phyloP scores from a whole-genome alignment of 2,113 vertebrate genomes.

The Ammodytes marinus region DNA sequence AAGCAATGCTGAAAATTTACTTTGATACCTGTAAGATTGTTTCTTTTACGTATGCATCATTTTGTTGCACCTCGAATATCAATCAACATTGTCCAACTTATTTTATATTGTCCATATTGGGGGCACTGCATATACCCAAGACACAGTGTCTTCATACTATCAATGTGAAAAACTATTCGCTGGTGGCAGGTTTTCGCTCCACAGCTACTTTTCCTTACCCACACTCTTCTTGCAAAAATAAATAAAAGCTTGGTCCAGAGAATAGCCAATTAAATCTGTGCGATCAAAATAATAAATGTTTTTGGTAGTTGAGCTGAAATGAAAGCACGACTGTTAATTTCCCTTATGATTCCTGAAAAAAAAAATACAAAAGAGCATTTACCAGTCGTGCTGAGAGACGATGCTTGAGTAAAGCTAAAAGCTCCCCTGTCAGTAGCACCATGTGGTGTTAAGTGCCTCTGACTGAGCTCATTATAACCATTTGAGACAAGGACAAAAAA shows the following conservation, averaged over 20 bases:
- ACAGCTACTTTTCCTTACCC: neutral
- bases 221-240: conserved; percentile 11
- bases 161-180: neutral
- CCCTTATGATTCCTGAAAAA: conserved; percentile 21
- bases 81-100: neutral
- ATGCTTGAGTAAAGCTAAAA: conserved; percentile 37
- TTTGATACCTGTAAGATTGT: neutral
- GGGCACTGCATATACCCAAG: neutral
- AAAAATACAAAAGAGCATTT: conserved; percentile 44
- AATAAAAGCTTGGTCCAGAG: conserved; percentile 39
- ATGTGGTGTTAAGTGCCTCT: conserved; percentile 40
- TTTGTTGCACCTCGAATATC: neutral
- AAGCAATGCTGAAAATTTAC: neutral
- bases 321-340: conserved; percentile 60
- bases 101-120: neutral
- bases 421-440: conserved; percentile 30
- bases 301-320: conserved; percentile 52
- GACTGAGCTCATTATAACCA: conserved; percentile 33
- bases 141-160: neutral
- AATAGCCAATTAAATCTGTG: conserved; percentile 49
- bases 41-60: neutral
- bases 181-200: neutral
- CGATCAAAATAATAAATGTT: conserved; percentile 62
- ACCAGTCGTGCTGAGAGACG: conserved; percentile 24
- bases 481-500: conserved; percentile 22